These are phyloP conservation scores for Pelodytes ibericus DNA, from an alignment of 2,797 vertebrate species.

Conservation along the genomic window DNA sequence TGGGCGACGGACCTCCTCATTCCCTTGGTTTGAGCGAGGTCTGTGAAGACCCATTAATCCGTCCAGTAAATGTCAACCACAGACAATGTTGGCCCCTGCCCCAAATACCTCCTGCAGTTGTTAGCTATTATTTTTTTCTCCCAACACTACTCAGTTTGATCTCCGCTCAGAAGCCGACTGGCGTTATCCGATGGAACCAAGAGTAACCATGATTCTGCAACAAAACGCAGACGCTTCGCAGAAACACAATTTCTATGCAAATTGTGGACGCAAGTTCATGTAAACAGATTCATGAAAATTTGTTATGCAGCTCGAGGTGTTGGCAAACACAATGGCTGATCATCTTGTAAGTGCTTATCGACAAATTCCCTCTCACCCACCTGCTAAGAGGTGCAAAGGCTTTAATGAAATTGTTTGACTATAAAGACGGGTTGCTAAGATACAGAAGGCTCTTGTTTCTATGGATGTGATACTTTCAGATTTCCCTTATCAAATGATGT, in stretches of 20 bases:
- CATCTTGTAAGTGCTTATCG: constrained; percentile 98
- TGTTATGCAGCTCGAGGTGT: constrained; percentile 96
- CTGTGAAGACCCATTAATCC: no score
- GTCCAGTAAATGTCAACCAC: no score
- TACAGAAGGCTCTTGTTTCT: constrained; percentile 89
- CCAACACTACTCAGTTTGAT: no score
- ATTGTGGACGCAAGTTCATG: constrained; percentile 80
- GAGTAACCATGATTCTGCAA: not conserved
- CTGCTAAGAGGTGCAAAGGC: constrained; percentile 98
- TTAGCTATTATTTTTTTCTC: no score
- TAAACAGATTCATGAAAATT: constrained; percentile 93
- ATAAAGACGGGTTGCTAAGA: constrained; percentile 96
- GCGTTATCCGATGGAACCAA: not conserved
- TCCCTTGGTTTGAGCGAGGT: no score
- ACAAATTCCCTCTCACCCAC: constrained; percentile 96
- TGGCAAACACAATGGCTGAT: constrained; percentile 96
- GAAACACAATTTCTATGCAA: constrained; percentile 51
- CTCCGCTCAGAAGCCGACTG: not conserved
- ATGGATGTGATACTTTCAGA: constrained; percentile 85
- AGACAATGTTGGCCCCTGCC: no score
- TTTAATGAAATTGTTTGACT: constrained; percentile 99
- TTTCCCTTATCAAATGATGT: constrained; percentile 98
- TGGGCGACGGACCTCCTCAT: no score
- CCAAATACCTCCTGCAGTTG: no score
- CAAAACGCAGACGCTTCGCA: not conserved